Conservation (phyloP, 2,888 invertebrate species). For the Nemoura dubitans region DNA sequence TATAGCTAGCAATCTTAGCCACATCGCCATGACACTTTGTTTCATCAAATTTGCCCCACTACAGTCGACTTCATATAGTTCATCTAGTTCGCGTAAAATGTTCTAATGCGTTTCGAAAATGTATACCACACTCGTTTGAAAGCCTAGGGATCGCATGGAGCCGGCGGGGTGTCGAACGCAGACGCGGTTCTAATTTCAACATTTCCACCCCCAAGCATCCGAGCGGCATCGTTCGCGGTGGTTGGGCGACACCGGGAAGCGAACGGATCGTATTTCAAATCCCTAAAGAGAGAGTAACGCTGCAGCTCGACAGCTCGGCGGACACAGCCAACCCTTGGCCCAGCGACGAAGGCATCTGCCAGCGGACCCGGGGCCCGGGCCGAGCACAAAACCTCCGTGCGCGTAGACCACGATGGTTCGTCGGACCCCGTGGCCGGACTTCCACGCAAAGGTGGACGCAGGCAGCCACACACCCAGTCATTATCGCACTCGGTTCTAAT, state of each 20-base stretch:
- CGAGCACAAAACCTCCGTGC: background rate
- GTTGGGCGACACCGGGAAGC: background rate
- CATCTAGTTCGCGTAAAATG: background rate
- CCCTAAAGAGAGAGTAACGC: background rate
- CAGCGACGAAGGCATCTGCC: background rate
- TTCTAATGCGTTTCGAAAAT: background rate
- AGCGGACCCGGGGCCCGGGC: background rate
- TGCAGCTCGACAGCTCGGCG: too few species aligned
- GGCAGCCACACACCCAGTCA: background rate
- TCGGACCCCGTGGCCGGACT: too few species aligned
- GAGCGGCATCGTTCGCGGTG: background rate
- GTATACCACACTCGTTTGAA: background rate
- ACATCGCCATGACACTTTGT: background rate
- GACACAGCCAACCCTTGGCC: background rate
- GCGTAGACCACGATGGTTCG: too few species aligned
- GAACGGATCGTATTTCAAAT: slow-evolving; percentile 7
- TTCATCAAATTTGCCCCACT: background rate
- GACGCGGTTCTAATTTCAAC: background rate
- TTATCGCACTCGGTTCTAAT: background rate
- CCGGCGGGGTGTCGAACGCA: background rate
- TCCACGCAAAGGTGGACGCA: background rate
- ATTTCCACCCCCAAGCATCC: background rate
- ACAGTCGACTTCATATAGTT: background rate
- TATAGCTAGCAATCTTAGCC: background rate
- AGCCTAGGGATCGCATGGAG: background rate